These are phyloP conservation scores for Pipistrellus kuhlii DNA, from an alignment of 2,797 vertebrate species.

Conservation along the genomic window DNA sequence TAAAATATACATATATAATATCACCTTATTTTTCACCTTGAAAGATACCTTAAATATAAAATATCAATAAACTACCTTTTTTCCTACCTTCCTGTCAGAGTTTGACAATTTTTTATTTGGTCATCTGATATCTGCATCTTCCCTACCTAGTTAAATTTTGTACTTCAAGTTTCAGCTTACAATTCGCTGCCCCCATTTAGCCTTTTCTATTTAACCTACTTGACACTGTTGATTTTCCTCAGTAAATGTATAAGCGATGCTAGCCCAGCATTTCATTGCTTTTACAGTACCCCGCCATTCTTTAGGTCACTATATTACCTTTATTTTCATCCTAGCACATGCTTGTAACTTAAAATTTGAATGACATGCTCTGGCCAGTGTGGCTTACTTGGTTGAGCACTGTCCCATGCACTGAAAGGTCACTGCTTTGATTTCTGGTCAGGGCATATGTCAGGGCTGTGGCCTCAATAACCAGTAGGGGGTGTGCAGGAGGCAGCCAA, in stretches of 20 bases:
- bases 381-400: background rate
- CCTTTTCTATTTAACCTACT: background rate
- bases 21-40: background rate
- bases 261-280: background rate
- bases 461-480: background rate
- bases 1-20: background rate
- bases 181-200: background rate
- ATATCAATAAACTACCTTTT: background rate
- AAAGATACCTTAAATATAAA: background rate
- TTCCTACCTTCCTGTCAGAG: slow-evolving; percentile 1
- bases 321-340: background rate
- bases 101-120: background rate
- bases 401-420: background rate
- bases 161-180: background rate
- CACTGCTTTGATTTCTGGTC: background rate
- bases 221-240: background rate
- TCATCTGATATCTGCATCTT: background rate
- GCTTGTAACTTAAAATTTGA: slow-evolving; percentile 36
- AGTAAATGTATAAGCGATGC: background rate
- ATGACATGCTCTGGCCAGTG: background rate
- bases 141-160: background rate
- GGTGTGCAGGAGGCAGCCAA: background rate
- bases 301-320: background rate
- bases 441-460: background rate
- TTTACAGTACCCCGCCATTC: background rate